Evolutionary conservation across 2,888 invertebrate genomes (phyloP).

Genomic region (Azorinus chamasolen): DNA sequence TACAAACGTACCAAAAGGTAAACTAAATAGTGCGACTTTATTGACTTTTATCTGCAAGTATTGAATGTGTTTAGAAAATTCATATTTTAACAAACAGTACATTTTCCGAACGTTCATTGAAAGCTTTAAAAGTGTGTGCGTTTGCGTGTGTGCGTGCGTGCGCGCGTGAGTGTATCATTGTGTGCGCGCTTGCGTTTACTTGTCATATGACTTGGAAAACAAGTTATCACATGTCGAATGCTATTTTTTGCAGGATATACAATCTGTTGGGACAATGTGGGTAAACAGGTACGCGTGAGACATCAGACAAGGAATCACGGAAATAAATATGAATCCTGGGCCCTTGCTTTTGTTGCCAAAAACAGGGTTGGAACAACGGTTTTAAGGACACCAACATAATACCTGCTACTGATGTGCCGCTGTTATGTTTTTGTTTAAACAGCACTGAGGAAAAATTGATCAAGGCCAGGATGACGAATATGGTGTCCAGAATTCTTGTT

Average conservation of each 20-base stretch:
- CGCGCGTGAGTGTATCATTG: no score
- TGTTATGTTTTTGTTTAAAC: constrained; percentile 22
- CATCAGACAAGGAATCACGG: constrained; percentile 42
- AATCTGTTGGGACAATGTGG: constrained; percentile 54
- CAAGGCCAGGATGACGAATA: constrained; percentile 20
- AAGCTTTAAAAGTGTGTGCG: no score
- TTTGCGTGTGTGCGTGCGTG: no score
- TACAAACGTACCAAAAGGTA: not conserved
- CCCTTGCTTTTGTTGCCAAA: constrained; percentile 33
- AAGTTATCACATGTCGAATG: not conserved
- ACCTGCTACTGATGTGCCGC: constrained; percentile 22
- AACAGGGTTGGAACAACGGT: constrained; percentile 39
- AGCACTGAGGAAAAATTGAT: constrained; percentile 12
- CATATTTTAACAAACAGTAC: no score
- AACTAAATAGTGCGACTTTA: no score
- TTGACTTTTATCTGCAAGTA: no score
- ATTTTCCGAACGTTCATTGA: no score
- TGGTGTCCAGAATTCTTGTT: constrained; percentile 28
- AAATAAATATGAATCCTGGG: constrained; percentile 53
- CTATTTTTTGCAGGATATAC: constrained; percentile 40
- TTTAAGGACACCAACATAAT: constrained; percentile 3
- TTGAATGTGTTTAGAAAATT: no score
- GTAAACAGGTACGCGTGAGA: constrained; percentile 33
- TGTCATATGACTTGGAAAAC: no score
- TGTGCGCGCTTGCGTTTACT: no score